Base-by-base conservation (phyloP, 2,797 vertebrate species). In the Cossypha dichroa region DNA sequence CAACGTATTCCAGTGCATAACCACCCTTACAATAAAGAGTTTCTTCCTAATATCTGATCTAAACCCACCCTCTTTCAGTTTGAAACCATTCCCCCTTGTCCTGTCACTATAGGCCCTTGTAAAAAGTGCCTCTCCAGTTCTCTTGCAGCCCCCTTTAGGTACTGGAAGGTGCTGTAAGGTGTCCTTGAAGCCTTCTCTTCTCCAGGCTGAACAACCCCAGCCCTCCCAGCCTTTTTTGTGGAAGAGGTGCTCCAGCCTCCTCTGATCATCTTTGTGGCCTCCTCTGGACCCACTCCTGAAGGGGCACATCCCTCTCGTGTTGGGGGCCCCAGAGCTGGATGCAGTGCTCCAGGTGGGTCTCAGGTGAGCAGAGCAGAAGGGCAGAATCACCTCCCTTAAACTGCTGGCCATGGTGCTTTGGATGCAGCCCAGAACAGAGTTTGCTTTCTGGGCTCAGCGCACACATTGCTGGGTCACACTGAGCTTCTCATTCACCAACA, bases 321-420 rank as follows among this genome's bases (percentile, higher is more conserved):
- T 55, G 34, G 64, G 17, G 8, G 2, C 41, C 38, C 25, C 18
- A 56, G 34, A 70, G 12, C 8, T 34, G 56, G 40, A 41, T 18
- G 14, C 49, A 41, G 31, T 9, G 8, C 11, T 77, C 46, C 8
- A 34, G 5, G 8, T 28, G 31, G 12, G 31, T 56, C 64, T 63
- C 56, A 55, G 14, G 4, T 28, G 49, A 41, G 64, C 21, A 54
- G 40, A 46, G 73, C 17, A 77, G 83, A 54, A 25, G 31, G 31
- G 10, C 17, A 69, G 26, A 63, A 70, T 41, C 31, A 12, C 18
- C 34, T 55, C 17, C 18, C 34, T 62, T 1, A 1, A 14, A 2
- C 31, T 31, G 4, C 29, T 62, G 64, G 14, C 26, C 15, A 26
- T 0, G 0, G 15, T 41, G 31, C 41, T 78, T 55, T 63, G 43